phyloP scores from a whole-genome alignment of 2,888 invertebrate species.

The Trachelus iudaicus region DNA sequence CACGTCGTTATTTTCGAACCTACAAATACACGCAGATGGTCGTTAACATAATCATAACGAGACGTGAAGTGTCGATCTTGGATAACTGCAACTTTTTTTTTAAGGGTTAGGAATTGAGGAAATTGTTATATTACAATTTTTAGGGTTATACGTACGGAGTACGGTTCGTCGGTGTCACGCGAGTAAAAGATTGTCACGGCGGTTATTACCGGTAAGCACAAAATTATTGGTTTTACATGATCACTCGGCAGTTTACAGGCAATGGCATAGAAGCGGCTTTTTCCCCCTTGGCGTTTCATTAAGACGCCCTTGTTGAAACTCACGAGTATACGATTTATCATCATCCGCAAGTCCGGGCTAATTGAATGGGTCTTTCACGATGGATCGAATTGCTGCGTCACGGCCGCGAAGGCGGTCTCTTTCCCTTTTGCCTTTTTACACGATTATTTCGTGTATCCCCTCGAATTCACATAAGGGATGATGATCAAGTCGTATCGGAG shows the following conservation, averaged over 20 bases:
- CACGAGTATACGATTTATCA: constrained; percentile 27
- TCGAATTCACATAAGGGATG: background rate
- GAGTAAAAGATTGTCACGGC: background rate
- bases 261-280: background rate
- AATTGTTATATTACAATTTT: background rate
- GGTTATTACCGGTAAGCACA: background rate
- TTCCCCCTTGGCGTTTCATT: constrained; percentile 27
- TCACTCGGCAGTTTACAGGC: background rate
- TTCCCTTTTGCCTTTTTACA: background rate
- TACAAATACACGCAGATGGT: background rate
- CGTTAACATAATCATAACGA: background rate
- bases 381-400: constrained; percentile 26
- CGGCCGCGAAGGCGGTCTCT: background rate
- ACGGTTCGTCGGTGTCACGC: no score
- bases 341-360: constrained; percentile 16
- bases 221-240: background rate
- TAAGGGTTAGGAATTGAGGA: no score
- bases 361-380: constrained; percentile 39
- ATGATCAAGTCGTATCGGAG: background rate
- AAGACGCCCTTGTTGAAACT: constrained; percentile 26
- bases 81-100: background rate
- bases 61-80: background rate
- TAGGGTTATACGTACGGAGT: background rate
- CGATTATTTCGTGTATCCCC: background rate
- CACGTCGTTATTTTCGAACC: background rate